A percentile compares a stretch with the other conserved stretches of the same genome.
Conservation (phyloP, 2,888 invertebrate species). For the Amphiduros pacificus region DNA sequence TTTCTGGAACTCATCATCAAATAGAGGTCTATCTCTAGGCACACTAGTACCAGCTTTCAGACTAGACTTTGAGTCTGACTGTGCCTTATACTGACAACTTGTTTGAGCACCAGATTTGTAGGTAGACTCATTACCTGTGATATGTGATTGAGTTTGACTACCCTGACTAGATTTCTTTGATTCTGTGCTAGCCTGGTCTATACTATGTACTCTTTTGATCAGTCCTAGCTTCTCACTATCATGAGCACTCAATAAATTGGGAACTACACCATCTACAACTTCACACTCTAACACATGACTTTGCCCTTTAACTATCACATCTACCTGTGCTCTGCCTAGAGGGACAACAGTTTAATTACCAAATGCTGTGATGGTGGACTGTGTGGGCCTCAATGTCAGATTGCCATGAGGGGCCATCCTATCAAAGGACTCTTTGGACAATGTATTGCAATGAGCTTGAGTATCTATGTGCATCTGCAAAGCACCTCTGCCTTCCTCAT, state of each 20-base stretch:
- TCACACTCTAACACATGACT: neutral
- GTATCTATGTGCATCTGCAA: neutral
- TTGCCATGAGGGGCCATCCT: neutral
- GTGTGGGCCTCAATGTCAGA: neutral
- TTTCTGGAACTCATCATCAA: neutral
- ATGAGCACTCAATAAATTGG: neutral
- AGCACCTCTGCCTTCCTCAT: constrained; percentile 1
- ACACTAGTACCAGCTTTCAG: too few species aligned
- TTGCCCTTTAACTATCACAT: neutral
- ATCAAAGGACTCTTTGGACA: neutral
- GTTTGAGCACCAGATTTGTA: neutral
- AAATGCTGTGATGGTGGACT: neutral
- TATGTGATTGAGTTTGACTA: too few species aligned
- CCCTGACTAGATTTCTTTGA: too few species aligned
- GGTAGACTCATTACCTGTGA: neutral
- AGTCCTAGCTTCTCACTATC: neutral
- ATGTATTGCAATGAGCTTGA: neutral
- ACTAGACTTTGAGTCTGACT: too few species aligned
- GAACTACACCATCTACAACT: neutral
- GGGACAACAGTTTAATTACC: neutral
- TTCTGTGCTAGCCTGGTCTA: too few species aligned
- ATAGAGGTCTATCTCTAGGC: too few species aligned
- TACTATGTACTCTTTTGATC: neutral
- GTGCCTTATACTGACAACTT: too few species aligned
- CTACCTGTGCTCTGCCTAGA: neutral